Base-by-base conservation (phyloP, 1,140 invertebrate species). In the Bombus pascuorum region DNA sequence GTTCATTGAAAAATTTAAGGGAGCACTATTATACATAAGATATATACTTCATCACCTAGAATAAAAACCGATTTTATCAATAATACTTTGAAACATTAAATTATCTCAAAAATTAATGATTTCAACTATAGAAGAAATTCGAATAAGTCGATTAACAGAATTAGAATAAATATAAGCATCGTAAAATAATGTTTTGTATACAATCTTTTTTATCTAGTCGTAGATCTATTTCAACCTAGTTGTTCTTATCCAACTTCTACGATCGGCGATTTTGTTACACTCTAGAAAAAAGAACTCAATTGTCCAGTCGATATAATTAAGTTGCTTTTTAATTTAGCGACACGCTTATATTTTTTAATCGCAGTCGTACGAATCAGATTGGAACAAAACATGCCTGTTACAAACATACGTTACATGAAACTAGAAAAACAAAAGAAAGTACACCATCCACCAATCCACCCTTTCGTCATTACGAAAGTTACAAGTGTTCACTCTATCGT, bases 401-500 rank as follows among this genome's bases (percentile, higher is more conserved):
- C 65, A 87, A 83, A 79, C 42, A 72, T 78, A 87, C 57, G 71
- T 86, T 89, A 83, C 77, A 73, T 72, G 34, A 76, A 89, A 91
- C 77, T 85, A n/a, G 76, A 90, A 75, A 83, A 37, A 68, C 47
- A 68, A 73, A 81, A 91, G 18, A 32, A 44, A 44, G 89, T 77
- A 82, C 77, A 91, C 81, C 89, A 89, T 84, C 87, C 87, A 92
- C 79, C 85, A 87, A 92, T 75, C 83, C 87, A 88, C 76, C 47
- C 77, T 86, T 82, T 59, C 85, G 81, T 90, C 87, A 47, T 89
- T 90, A 92, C 82, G 88, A 93, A 87, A 93, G 93, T 93, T 93
- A 92, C 92, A 93, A 93, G 88, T 91, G 89, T 77, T 90, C 89
- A 59, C 89, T 75, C 86, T 87, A 91, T 91, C 65, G 77, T 87